Conservation (phyloP, 2,113 vertebrate genomes). For the Loxodonta africana region DNA sequence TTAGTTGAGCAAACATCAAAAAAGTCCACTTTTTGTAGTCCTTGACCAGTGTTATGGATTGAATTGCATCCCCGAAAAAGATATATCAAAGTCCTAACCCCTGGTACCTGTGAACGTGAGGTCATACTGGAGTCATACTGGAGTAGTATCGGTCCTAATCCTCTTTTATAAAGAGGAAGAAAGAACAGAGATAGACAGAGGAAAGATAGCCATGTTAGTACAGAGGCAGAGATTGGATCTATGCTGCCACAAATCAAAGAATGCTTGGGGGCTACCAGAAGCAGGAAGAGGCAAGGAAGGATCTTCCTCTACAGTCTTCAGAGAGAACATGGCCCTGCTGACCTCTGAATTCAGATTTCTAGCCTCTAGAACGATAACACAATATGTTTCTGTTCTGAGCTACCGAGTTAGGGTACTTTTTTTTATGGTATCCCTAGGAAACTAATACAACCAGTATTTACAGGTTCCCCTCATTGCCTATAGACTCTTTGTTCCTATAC, state of each 20-base stretch:
- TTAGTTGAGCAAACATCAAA: not conserved
- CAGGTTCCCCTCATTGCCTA: not conserved
- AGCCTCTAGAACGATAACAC: not conserved
- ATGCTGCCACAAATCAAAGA: not conserved
- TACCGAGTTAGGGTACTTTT: not conserved
- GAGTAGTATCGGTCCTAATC: not conserved
- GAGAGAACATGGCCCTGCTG: not conserved
- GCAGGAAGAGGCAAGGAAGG: not conserved
- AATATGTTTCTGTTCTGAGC: not conserved
- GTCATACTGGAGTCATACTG: not conserved
- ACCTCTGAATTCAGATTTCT: not conserved
- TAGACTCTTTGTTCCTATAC: not conserved
- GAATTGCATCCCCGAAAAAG: not conserved
- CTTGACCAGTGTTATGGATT: not conserved
- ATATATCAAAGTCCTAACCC: not conserved
- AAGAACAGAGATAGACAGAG: not conserved
- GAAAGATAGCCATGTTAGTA: not conserved
- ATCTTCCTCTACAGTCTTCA: not conserved
- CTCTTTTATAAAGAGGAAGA: not conserved
- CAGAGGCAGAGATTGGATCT: not conserved
- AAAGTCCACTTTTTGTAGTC: not conserved
- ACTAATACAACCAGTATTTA: not conserved
- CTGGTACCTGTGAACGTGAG: not conserved
- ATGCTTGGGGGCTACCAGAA: not conserved
- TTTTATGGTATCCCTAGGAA: not conserved